phyloP scores from a whole-genome alignment of 2,113 vertebrate genomes.

The Tragulus kanchil region DNA sequence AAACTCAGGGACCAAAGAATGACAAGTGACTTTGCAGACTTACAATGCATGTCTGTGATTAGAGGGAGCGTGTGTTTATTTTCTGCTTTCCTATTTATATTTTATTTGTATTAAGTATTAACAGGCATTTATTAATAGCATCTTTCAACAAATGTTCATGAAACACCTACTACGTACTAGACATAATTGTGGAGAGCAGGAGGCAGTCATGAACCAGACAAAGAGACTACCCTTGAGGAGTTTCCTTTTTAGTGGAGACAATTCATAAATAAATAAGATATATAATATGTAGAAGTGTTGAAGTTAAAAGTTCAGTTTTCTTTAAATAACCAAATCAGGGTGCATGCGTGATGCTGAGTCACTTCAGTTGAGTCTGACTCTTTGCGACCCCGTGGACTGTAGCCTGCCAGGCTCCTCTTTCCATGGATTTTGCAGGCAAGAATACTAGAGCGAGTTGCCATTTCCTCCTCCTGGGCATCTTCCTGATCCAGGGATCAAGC shows the following conservation, averaged over 20 bases:
- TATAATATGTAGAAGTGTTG: neutral
- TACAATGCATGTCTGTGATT: slow-evolving; percentile 5
- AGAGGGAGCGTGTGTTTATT: neutral
- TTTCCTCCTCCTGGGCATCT: neutral
- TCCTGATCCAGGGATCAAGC: neutral
- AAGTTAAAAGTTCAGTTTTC: neutral
- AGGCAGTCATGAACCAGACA: neutral
- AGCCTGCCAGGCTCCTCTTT: neutral
- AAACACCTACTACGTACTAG: neutral
- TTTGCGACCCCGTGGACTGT: neutral
- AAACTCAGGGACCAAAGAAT: slow-evolving; percentile 44
- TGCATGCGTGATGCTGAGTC: neutral
- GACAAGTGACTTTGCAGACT: slow-evolving; percentile 7
- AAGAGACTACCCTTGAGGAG: neutral
- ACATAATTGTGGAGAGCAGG: neutral
- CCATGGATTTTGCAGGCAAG: neutral
- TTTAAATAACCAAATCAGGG: slow-evolving; percentile 15
- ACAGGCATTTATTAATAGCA: neutral
- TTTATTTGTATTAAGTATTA: neutral
- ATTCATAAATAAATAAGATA: neutral
- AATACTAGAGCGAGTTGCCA: neutral
- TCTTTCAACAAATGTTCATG: neutral
- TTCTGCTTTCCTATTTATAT: slow-evolving; percentile 29
- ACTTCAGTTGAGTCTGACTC: neutral
- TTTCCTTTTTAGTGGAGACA: neutral